Conservation (phyloP, 2,113 vertebrate genomes). For the Nyctereutes procyonoides region DNA sequence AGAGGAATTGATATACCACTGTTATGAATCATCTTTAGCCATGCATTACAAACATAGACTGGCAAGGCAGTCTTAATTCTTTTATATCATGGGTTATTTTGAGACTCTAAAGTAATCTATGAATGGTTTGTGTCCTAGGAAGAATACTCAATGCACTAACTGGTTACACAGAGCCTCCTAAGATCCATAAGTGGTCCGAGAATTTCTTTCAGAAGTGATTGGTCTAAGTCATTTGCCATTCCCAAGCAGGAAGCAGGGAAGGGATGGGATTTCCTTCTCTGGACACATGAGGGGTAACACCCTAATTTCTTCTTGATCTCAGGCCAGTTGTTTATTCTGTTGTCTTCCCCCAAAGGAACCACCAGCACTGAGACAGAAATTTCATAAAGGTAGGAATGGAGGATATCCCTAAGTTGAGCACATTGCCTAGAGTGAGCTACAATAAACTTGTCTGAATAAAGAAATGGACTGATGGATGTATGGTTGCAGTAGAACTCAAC, state of each 20-base stretch:
- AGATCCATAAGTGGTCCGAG: neutral
- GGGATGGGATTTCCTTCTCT: neutral
- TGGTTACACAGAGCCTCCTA: neutral
- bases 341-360: neutral
- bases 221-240: neutral
- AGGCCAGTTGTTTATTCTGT: neutral
- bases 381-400: neutral
- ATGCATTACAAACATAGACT: neutral
- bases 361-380: neutral
- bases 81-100: neutral
- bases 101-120: neutral
- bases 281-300: neutral
- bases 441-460: neutral
- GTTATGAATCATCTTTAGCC: neutral
- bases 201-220: neutral
- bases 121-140: neutral
- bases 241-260: neutral
- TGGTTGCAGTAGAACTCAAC: neutral
- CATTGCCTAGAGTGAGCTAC: neutral
- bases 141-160: neutral
- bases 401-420: neutral
- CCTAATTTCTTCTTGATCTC: neutral
- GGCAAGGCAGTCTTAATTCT: neutral
- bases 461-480: neutral
- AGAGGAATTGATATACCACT: neutral